Evolutionary conservation across 1,140 invertebrate genomes (phyloP), one percentile per base, ranked within the genome.

Genomic region (Saxidomus purpurata): DNA sequence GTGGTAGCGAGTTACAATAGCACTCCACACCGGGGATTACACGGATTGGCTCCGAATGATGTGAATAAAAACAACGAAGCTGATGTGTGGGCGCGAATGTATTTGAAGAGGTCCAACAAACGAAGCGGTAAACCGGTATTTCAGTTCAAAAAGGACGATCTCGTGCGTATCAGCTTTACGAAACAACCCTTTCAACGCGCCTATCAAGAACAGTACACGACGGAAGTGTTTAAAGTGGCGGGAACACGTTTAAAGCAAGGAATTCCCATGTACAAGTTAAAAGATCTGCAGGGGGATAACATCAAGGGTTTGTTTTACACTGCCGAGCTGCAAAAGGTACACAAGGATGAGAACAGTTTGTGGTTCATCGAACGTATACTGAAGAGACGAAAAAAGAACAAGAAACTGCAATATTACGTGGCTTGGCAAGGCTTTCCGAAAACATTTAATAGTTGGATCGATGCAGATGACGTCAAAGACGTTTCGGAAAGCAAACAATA

Each of bases 21-120:
- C 17, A 89, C 90, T 9, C 90, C 90, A 55, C 88, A 91, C 59
- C 25, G 61, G 15, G 77, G 83, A 34, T 85, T 91, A 67, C 80
- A 84, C 43, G 47, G 31, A 47, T 67, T 84, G 47, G 36, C 83
- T 15, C 88, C 90, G 34, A 88, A 89, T 80, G 80, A 91, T 47
- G 87, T 88, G 0, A 80, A 84, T 59, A 81, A 90, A 80, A 38
- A 55, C 0, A 90, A 91, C 36, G 69, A 80, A 81, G 74, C 71
- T 28, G 76, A 90, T 13, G 34, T 91, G 3, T 92, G 74, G 81
- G 91, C 74, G 59, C 82, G 40, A 38, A 77, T 89, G 77, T 90
- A 92, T 83, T 55, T 92, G 43, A 92, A 83, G 31, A 86, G 61
- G 77, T 52, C 52, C 0, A 74, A 34, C n/a, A 76, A 43, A 59